Conservation (phyloP, 2,888 invertebrate genomes). For the Torymus aiolomorphi region DNA sequence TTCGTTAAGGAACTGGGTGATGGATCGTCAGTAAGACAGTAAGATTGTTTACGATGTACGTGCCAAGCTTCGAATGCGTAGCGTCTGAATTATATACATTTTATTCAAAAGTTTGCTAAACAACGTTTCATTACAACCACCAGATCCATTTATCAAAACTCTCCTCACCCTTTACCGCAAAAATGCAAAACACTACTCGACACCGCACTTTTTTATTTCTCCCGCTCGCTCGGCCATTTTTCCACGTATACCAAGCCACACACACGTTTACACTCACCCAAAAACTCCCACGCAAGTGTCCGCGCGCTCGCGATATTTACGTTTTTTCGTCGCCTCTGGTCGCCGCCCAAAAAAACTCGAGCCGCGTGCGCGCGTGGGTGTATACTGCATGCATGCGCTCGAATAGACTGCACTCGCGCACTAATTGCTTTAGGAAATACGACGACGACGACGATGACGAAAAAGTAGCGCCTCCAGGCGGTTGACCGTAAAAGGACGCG, state of each 20-base stretch:
- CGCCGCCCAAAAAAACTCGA: constrained; percentile 23
- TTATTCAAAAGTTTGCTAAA: too few relatives aligned
- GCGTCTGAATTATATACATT: too few relatives aligned
- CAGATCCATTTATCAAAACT: too few relatives aligned
- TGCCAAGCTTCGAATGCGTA: too few relatives aligned
- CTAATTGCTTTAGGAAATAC: constrained; percentile 58
- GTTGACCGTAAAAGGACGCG: constrained; percentile 55
- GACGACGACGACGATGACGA: constrained; percentile 25
- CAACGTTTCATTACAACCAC: too few relatives aligned
- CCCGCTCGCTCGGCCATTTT: neutral
- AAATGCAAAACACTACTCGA: too few relatives aligned
- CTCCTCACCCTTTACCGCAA: too few relatives aligned
- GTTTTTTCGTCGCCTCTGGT: constrained; percentile 19
- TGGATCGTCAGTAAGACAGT: too few relatives aligned
- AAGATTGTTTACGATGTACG: too few relatives aligned
- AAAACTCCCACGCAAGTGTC: constrained; percentile 1
- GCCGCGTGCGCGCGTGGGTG: constrained; percentile 15
- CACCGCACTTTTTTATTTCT: too few relatives aligned
- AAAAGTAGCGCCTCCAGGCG: constrained; percentile 23
- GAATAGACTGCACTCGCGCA: constrained; percentile 42
- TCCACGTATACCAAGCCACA: constrained; percentile 15
- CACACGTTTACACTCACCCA: constrained; percentile 1
- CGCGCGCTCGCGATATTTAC: constrained; percentile 24
- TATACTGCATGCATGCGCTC: constrained; percentile 8
- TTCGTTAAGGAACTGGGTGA: too few relatives aligned